A percentile compares a stretch with the other conserved stretches of the same genome.
phyloP scores from a whole-genome alignment of 1,140 invertebrate genomes.

The Drosophila auraria region DNA sequence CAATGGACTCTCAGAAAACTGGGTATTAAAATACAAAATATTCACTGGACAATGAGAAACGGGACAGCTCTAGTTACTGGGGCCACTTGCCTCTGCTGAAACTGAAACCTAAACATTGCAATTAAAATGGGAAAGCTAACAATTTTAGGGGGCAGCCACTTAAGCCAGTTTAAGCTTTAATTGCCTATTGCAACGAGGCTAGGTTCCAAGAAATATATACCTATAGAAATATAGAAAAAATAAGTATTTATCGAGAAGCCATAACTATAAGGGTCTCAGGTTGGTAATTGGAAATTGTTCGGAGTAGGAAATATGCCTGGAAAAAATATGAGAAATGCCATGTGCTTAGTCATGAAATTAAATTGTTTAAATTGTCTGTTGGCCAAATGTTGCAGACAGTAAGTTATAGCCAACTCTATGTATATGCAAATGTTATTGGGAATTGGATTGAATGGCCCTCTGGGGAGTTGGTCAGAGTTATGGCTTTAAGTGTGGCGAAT shows the following conservation, averaged over 20 bases:
- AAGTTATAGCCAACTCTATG: constrained; percentile 24
- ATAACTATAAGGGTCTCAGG: constrained; percentile 1
- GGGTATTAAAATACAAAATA: constrained; percentile 6
- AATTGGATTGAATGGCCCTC: constrained; percentile 21
- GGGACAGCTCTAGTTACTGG: background rate
- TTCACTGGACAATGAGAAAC: background rate
- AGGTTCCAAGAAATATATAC: no score
- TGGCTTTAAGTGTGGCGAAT: background rate
- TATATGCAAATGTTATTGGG: constrained; percentile 22
- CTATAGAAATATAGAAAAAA: background rate
- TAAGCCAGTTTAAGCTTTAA: background rate
- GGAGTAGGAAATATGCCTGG: background rate
- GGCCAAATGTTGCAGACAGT: constrained; percentile 11
- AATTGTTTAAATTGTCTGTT: constrained; percentile 21
- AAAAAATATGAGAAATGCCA: background rate
- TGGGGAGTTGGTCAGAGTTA: background rate
- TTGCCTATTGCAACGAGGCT: background rate
- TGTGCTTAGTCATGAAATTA: background rate
- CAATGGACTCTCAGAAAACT: background rate
- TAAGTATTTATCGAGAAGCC: background rate
- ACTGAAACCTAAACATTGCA: constrained; percentile 9
- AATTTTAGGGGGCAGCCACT: background rate
- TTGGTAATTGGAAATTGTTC: constrained; percentile 8
- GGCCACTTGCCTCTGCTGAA: background rate
- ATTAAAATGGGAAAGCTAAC: constrained; percentile 6